These are phyloP conservation scores for Chanos chanos DNA, from an alignment of 2,797 vertebrate genomes.

Conservation along the genomic window DNA sequence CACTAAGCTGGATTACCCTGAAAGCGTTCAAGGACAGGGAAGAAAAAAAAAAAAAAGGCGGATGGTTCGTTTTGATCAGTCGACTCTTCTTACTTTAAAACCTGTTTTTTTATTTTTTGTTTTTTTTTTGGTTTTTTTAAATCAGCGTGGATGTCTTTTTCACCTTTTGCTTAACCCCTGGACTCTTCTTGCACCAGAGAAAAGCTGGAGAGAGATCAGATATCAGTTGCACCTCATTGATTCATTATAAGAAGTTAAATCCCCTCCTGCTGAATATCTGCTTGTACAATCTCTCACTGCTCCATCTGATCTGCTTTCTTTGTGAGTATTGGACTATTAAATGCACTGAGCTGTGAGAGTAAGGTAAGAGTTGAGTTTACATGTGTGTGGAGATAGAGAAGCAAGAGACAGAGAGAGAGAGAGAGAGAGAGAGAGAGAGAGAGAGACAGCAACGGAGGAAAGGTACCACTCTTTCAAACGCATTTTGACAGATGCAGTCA, in stretches of 20 bases:
- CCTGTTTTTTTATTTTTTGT: neutral
- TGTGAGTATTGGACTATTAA: too few species aligned
- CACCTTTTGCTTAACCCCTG: neutral
- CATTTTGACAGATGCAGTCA: constrained; percentile 41
- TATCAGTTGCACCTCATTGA: neutral
- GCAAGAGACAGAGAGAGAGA: constrained; percentile 1
- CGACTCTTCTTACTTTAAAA: constrained; percentile 12
- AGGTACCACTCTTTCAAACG: constrained; percentile 33
- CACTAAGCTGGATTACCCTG: constrained; percentile 38
- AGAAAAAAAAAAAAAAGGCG: constrained; percentile 22
- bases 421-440: neutral
- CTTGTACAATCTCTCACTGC: neutral
- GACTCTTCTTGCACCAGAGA: constrained; percentile 4
- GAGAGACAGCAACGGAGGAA: constrained; percentile 5
- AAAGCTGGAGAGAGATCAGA: neutral
- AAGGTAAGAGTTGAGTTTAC: neutral
- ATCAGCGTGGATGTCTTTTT: neutral
- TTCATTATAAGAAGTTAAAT: neutral
- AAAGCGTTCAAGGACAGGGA: constrained; percentile 11
- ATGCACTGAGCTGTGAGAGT: too few species aligned
- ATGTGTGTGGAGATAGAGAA: neutral
- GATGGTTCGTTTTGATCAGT: constrained; percentile 20
- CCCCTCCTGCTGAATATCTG: neutral
- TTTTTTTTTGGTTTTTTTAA: neutral
- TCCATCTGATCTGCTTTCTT: neutral